Base-by-base conservation (phyloP, 2,888 invertebrate species). In the Stenoptilia bipunctidactyla region DNA sequence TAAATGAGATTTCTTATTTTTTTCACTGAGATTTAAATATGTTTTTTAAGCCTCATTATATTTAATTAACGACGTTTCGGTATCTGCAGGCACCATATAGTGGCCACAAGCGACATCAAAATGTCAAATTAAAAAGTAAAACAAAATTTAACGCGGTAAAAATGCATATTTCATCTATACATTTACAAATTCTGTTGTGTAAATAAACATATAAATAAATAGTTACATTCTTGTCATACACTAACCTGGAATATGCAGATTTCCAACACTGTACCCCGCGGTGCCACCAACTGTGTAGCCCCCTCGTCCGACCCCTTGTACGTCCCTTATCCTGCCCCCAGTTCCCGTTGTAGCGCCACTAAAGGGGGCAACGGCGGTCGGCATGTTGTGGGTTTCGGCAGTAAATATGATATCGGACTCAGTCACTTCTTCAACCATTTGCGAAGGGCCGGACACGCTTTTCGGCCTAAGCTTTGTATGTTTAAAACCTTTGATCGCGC, bases 351-450 rank as follows among this genome's bases (percentile, higher is more conserved):
- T 96, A 0, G 98, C 98, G 0, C 98, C 98, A 73, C 97, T 96
- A 52, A 98, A 98, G 0, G 98, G 98, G 0, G 97, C 96, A 8
- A 98, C 97, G 0, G 97, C 96, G 0, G 97, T 97, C 1, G 97
- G 97, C 87, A 98, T 98, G 68, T 98, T 98, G 73, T 99, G 98
- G 0, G 98, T 99, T 82, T 99, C 98, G 0, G 98, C 98, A 0
- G 98, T 98, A 64, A 98, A 98, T 58, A 97, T 96, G 30, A 98
- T 89, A 71, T 98, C 96, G 0, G 93, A 91, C 12, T 89, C 86
- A 0, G 88, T 82, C 9, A 75, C 61, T 35, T 86, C 73, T 40
- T 86, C 66, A 40, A 90, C 86, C 1, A 94, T 85, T 46, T 80
- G 75, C 1, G 90, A 86, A 0, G 96, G 89, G 1, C 59, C 71